phyloP scores from a whole-genome alignment of 2,113 vertebrate species.

The Marmota monax region DNA sequence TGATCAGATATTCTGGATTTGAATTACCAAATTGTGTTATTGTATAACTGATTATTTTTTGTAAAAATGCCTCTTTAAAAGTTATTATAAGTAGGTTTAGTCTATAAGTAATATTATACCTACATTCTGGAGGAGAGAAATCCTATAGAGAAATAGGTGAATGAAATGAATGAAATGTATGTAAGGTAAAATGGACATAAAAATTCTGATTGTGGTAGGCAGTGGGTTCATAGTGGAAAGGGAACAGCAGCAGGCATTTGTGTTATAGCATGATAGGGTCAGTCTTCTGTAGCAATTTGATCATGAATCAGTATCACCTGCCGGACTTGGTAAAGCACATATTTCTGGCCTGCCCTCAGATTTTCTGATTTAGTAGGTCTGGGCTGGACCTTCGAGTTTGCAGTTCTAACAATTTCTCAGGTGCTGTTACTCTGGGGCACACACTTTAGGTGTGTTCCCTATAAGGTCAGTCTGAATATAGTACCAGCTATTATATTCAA shows the following conservation, averaged over 20 bases:
- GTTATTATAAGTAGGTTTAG: neutral
- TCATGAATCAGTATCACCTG: neutral
- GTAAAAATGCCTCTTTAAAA: neutral
- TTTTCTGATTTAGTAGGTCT: neutral
- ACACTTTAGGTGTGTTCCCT: neutral
- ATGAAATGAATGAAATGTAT: neutral
- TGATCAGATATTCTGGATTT: neutral
- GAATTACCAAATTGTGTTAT: neutral
- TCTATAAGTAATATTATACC: neutral
- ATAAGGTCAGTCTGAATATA: neutral
- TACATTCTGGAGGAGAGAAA: conserved; percentile 8
- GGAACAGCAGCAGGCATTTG: neutral
- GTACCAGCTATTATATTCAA: neutral
- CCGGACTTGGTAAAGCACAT: neutral
- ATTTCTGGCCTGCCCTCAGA: neutral
- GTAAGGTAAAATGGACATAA: neutral
- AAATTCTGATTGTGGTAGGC: neutral
- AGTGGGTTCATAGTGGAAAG: neutral
- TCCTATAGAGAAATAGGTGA: neutral
- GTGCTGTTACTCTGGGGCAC: neutral
- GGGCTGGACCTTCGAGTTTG: neutral
- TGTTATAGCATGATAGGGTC: neutral
- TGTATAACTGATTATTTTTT: neutral
- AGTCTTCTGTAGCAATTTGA: neutral
- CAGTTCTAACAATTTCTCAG: neutral